Conservation (phyloP, 1,140 invertebrate species). For the Drosophila navojoa region DNA sequence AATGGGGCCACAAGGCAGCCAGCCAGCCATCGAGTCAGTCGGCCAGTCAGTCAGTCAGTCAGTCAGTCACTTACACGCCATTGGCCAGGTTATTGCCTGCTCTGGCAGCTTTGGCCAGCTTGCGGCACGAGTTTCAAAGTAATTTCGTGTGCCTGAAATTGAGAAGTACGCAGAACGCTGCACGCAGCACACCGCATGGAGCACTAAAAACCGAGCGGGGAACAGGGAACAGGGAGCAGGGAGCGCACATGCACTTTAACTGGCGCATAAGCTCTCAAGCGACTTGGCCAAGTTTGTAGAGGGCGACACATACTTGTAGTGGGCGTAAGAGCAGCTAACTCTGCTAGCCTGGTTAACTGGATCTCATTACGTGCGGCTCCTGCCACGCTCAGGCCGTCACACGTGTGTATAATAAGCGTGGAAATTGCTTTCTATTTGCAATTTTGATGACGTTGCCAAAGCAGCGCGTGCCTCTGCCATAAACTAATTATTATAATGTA, state of each 20-base stretch:
- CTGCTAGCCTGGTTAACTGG: conserved; percentile 15
- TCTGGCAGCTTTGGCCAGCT: not conserved
- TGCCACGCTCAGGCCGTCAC: not conserved
- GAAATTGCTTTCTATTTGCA: conserved; percentile 70
- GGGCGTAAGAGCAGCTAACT: not conserved
- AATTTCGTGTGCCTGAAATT: conserved; percentile 53
- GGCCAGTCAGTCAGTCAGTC: conserved; percentile 18
- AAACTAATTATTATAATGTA: conserved; percentile 72
- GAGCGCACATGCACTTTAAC: conserved; percentile 29
- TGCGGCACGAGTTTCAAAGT: conserved; percentile 63
- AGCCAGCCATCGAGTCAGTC: conserved; percentile 18
- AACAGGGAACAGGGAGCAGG: not conserved
- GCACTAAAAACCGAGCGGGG: not conserved
- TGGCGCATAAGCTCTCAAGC: conserved; percentile 18
- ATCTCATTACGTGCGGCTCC: conserved; percentile 42
- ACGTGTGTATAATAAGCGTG: conserved; percentile 64
- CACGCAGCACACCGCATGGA: not conserved
- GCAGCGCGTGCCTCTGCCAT: conserved; percentile 48
- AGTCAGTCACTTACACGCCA: conserved; percentile 18
- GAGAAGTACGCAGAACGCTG: conserved; percentile 23
- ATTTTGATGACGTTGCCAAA: conserved; percentile 53
- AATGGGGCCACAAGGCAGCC: conserved; percentile 52
- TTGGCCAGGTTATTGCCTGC: conserved; percentile 3
- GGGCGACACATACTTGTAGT: not conserved
- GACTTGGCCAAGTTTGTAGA: conserved; percentile 38